Conservation (phyloP, 1,140 invertebrate genomes). For the Diplogasteroides magnus region DNA sequence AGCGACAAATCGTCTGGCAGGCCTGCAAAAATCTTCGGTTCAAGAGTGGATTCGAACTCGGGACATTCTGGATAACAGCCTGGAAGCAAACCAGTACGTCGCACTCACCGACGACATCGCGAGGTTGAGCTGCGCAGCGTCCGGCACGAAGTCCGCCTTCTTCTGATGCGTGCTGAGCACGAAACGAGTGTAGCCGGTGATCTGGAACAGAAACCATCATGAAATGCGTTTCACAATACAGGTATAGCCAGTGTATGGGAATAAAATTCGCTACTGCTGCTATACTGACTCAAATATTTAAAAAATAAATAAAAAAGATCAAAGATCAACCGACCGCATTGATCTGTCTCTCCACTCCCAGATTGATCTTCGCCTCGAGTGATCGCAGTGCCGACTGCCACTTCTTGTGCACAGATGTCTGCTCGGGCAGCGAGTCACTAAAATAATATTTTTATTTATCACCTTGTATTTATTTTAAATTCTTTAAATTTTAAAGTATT, state of each 20-base stretch:
- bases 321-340: too few relatives aligned
- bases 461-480: too few relatives aligned
- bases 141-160: conserved; percentile 90
- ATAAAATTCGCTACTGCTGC: background rate
- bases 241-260: background rate
- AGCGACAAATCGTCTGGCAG: conserved; percentile 78
- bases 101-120: background rate
- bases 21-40: conserved; percentile 63
- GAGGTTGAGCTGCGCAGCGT: conserved; percentile 60
- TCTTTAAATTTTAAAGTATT: too few relatives aligned
- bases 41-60: background rate
- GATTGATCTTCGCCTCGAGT: conserved; percentile 72
- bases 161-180: conserved; percentile 87
- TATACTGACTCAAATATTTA: too few relatives aligned
- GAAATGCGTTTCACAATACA: background rate
- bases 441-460: too few relatives aligned
- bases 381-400: conserved; percentile 21
- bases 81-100: too few relatives aligned
- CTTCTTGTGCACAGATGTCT: conserved; percentile 73
- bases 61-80: too few relatives aligned
- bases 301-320: too few relatives aligned
- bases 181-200: conserved; percentile 77
- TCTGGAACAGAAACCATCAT: background rate
- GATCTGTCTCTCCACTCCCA: conserved; percentile 83
- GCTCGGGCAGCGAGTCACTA: conserved; percentile 80